Base-by-base conservation (phyloP, 2,797 vertebrate species). In the Clarias laeviceps region DNA sequence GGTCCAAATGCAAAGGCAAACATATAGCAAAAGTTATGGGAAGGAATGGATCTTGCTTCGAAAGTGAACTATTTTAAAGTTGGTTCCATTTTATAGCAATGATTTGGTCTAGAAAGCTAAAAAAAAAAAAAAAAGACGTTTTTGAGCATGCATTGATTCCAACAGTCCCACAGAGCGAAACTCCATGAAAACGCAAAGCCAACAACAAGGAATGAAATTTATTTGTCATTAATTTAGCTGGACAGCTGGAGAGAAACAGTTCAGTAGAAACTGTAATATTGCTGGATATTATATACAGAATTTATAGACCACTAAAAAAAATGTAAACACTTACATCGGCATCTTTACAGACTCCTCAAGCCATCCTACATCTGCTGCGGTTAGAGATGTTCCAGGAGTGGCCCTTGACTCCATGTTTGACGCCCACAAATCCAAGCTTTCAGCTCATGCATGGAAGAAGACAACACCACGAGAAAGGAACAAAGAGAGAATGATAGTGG, bases 301-400 rank as follows among this genome's bases (percentile, higher is more conserved):
- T 37, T 3, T n/a, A 40, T 8, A 22, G 9, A 50, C 34, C 69
- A 59, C 20, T 54, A 24, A 70, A 3, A 29, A 65, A 27, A 82
- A 3, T 7, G 34, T 61, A 40, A 82, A 62, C 68, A 87, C 86
- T 87, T 32, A 87, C 86, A 76, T 69, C 14, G 54, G 70, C 82
- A 61, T 81, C 69, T 68, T 50, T 6, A 56, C 74, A 83, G 78
- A 50, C 62, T 84, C 78, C 61, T 87, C 86, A 18, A 76, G 5
- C 86, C 86, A 87, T 76, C 86, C 86, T 4, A 87, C 86, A 20
- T 87, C 86, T 34, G 82, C 86, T 27, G 86, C 86, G 5, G 82
- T 87, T 14, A 87, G 62, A 54, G 77, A 68, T 14, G 70, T 87
- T 27, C 61, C 82, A 57, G 77, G 4, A 32, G 22, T 22, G 78